Conservation (phyloP, 2,888 invertebrate genomes). For the Actias luna region DNA sequence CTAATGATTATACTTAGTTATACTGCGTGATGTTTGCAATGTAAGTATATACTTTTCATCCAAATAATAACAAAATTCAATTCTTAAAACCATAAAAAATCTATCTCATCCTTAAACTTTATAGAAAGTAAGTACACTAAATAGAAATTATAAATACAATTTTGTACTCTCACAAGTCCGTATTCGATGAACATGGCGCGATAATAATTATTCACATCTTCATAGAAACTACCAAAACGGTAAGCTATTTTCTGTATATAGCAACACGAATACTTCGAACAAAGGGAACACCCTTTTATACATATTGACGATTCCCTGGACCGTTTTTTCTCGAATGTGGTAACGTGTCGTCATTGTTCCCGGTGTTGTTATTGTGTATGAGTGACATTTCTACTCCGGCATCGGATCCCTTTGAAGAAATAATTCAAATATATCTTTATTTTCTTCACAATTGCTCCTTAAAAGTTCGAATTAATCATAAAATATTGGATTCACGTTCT, state of each 20-base stretch:
- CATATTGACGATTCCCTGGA: conserved; percentile 62
- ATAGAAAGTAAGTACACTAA: conserved; percentile 30
- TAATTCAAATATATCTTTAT: neutral
- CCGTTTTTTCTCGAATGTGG: conserved; percentile 71
- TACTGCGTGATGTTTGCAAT: conserved; percentile 21
- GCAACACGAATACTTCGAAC: neutral
- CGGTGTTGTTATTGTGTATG: conserved; percentile 84
- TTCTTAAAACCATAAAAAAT: neutral
- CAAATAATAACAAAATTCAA: neutral
- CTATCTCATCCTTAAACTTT: conserved; percentile 20
- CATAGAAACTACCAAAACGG: conserved; percentile 39
- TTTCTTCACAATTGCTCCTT: neutral
- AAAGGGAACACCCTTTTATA: conserved; percentile 42
- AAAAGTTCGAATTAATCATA: neutral
- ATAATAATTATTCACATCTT: conserved; percentile 42
- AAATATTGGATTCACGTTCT: no score
- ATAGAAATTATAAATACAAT: conserved; percentile 38
- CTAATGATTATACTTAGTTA: conserved; percentile 25
- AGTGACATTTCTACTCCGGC: conserved; percentile 85
- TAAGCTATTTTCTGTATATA: conserved; percentile 30
- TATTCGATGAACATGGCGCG: conserved; percentile 48
- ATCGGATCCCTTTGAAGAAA: conserved; percentile 57
- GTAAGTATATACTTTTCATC: neutral
- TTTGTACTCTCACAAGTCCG: conserved; percentile 66
- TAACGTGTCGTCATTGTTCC: conserved; percentile 64